Base-by-base conservation (phyloP, 2,797 vertebrate species). In the Distichodus sexfasciatus region DNA sequence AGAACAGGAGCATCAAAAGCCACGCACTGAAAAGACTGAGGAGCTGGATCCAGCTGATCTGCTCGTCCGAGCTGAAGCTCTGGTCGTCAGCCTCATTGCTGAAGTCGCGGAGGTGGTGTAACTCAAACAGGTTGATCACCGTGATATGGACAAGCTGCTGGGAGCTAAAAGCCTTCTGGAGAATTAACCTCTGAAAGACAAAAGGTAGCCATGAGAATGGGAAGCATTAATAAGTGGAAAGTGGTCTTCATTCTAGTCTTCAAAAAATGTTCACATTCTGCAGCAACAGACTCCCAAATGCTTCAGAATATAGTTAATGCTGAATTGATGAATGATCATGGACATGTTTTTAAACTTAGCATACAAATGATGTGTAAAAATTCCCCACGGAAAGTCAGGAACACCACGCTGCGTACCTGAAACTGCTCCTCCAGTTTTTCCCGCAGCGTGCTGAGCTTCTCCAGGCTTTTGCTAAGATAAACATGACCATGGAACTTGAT, bases 401-500 rank as follows among this genome's bases (percentile, higher is more conserved):
- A n/a, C n/a, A n/a, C n/a, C n/a, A n/a, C n/a, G n/a, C n/a, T n/a
- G n/a, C n/a, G 0, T 68, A 98, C 97, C 96, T 98, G 97, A 83
- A 99, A 99, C 76, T 98, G 95, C 76, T 98, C 95, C 87, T 99
- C 96, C 87, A 99, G 92, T 65, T 93, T 95, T 87, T 97, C 95
- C 85, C 96, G 91, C 90, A 98, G 92, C 48, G 81, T 82, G 73
- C 91, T 92, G 84, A 99, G 89, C 46, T 96, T 95, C 72, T 99
- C 97, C 89, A 96, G 87, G 78, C 93, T 95, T 89, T 95, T 96
- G 77, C 94, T 94, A 87, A 99, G 89, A 85, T 97, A 98, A 64
- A 98, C 94, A 47, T 98, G 96, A 19, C 96, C 96, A 3, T 99
- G 97, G 74, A 99, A 99, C 87, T 97, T 98, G 89, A 99, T 97